phyloP scores from a whole-genome alignment of 1,140 invertebrate genomes.

The Caerostris extrusa region DNA sequence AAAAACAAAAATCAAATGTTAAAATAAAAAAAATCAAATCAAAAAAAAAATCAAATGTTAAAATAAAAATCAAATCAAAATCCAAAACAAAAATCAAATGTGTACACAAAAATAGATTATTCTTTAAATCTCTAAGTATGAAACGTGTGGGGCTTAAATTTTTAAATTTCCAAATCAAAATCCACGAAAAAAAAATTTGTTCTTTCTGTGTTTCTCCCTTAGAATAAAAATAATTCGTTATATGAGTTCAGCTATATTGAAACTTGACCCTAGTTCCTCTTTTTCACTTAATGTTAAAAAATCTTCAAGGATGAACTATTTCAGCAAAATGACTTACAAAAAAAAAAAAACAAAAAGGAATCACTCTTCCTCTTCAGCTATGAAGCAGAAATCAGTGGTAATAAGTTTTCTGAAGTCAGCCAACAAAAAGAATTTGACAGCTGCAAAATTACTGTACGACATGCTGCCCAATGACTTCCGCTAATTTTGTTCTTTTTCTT shows the following conservation, averaged over 20 bases:
- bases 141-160: too few species aligned
- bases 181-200: too few species aligned
- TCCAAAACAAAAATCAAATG: too few species aligned
- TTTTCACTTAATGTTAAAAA: neutral
- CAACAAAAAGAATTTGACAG: neutral
- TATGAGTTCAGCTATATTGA: neutral
- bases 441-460: neutral
- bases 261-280: neutral
- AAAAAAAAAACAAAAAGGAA: neutral
- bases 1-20: too few species aligned
- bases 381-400: neutral
- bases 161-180: too few species aligned
- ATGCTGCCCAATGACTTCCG: neutral
- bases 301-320: neutral
- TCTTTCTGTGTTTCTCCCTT: too few species aligned
- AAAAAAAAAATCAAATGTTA: too few species aligned
- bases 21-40: too few species aligned
- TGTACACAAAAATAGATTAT: too few species aligned
- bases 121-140: too few species aligned
- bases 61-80: too few species aligned
- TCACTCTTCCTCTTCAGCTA: neutral
- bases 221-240: too few species aligned
- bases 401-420: slow-evolving; percentile 14
- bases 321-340: neutral
- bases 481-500: neutral